phyloP scores from a whole-genome alignment of 2,888 invertebrate species.

The Meiosimyza decipiens region DNA sequence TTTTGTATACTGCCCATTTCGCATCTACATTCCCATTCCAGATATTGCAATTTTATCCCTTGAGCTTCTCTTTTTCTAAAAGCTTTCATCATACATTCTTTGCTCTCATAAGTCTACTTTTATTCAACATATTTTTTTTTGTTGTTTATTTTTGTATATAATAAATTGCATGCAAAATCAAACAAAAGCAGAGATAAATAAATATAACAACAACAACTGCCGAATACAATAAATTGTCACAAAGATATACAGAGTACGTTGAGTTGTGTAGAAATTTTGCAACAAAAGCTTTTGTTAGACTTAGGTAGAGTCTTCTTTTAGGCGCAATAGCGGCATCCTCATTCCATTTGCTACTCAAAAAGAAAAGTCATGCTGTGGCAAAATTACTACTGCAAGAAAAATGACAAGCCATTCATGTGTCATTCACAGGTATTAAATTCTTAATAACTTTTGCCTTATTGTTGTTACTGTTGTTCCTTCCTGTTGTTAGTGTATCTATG shows the following conservation, averaged over 20 bases:
- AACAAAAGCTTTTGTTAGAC: background rate
- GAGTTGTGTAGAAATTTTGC: no score
- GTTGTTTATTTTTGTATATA: background rate
- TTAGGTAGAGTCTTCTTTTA: background rate
- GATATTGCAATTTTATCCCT: no score
- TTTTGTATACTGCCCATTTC: no score
- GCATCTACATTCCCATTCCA: no score
- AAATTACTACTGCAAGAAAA: background rate
- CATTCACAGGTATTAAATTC: slow-evolving; percentile 60
- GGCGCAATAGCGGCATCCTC: background rate
- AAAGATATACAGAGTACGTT: background rate
- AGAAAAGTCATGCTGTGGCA: no score
- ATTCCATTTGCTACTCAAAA: background rate
- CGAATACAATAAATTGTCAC: background rate
- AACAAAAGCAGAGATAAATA: slow-evolving; percentile 12
- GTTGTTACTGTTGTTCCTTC: slow-evolving; percentile 26
- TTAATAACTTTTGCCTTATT: slow-evolving; percentile 47
- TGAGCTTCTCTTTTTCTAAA: background rate
- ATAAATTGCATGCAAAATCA: slow-evolving; percentile 16
- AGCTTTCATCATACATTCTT: background rate
- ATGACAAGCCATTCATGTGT: slow-evolving; percentile 53
- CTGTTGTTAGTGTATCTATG: background rate
- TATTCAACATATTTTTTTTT: background rate
- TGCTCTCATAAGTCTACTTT: background rate
- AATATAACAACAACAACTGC: slow-evolving; percentile 4